These are phyloP conservation scores for Sphyrna mokarran DNA, from an alignment of 2,113 vertebrate genomes.

Conservation along the genomic window DNA sequence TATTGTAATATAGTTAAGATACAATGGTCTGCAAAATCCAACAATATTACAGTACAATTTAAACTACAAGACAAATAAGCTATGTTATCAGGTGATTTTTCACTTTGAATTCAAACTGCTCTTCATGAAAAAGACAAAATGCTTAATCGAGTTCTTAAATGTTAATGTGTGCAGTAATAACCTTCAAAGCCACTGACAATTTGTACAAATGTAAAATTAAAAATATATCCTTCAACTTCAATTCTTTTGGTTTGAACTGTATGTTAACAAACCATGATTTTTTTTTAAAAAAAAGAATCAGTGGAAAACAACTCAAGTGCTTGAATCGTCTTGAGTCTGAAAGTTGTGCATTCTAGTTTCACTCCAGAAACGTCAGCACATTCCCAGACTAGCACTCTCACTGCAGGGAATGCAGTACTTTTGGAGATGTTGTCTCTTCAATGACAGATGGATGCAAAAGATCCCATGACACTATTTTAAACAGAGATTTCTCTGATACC, in stretches of 20 bases:
- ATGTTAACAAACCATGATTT: too few species aligned
- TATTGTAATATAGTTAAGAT: not conserved
- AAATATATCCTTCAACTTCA: constrained; percentile 41
- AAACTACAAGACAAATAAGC: not conserved
- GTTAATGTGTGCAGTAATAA: not conserved
- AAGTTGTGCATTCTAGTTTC: not conserved
- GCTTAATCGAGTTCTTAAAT: too few species aligned
- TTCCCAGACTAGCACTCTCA: not conserved
- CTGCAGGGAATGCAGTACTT: not conserved
- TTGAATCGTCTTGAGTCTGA: not conserved
- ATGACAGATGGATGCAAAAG: not conserved
- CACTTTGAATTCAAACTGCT: not conserved
- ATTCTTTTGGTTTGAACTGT: not conserved
- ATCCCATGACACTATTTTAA: not conserved
- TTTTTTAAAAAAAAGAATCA: not conserved
- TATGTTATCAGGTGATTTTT: not conserved
- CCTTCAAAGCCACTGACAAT: not conserved
- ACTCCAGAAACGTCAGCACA: not conserved
- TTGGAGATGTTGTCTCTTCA: not conserved
- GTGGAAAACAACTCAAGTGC: not conserved
- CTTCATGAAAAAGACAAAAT: not conserved
- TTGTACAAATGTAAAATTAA: not conserved
- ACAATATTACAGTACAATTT: not conserved
- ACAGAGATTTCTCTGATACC: not conserved
- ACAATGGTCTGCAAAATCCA: constrained; percentile 21